phyloP scores from a whole-genome alignment of 2,888 invertebrate species.

The Chrysolina americana region DNA sequence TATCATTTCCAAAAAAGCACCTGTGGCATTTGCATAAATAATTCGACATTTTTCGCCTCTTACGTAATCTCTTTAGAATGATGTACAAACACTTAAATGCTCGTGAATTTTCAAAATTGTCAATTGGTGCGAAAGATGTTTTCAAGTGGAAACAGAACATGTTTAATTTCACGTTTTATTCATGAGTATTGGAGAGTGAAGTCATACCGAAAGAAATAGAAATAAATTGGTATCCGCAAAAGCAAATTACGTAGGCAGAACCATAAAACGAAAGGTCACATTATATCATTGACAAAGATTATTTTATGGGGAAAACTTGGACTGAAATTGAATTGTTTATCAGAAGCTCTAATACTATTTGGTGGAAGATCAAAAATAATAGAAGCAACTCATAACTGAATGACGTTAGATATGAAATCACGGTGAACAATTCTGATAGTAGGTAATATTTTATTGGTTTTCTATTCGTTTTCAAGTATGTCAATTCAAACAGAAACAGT shows the following conservation, averaged over 20 bases:
- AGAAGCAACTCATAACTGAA: no score
- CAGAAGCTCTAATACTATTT: no score
- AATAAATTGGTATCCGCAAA: neutral
- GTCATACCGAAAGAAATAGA: neutral
- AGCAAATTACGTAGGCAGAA: neutral
- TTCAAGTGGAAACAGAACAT: neutral
- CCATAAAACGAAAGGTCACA: neutral
- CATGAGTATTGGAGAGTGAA: constrained; percentile 5
- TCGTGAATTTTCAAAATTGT: neutral
- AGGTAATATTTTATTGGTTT: no score
- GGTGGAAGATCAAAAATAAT: no score
- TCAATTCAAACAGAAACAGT: no score
- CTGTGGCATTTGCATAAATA: constrained; percentile 2
- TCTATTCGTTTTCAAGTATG: no score
- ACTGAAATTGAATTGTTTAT: no score
- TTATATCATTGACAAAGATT: neutral
- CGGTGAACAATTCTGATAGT: no score
- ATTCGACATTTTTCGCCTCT: constrained; percentile 2
- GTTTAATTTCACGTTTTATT: neutral
- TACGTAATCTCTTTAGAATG: constrained; percentile 13
- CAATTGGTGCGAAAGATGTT: neutral
- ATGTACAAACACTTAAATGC: neutral
- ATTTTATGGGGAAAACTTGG: neutral
- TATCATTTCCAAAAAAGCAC: constrained; percentile 3
- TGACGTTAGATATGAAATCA: no score